Base-by-base conservation (phyloP, 2,888 invertebrate genomes). In the Choreutis nemorana region DNA sequence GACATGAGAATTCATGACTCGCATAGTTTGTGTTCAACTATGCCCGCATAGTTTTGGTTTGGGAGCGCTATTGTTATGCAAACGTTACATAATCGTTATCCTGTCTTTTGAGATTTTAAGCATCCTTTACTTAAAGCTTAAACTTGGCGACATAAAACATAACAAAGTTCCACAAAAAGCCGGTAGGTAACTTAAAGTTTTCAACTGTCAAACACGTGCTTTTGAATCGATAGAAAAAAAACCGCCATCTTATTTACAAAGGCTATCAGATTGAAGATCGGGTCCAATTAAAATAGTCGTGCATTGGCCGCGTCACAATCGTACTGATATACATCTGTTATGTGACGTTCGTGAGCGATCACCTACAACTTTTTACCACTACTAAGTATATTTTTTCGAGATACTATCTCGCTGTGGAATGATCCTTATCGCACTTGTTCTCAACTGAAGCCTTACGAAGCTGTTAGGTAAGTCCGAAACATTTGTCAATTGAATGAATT, bases 281-380 rank as follows among this genome's bases (percentile, higher is more conserved):
- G 52, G 50, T 50, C 75, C 77, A 78, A 77, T 78, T 78, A 77
- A 78, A 78, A 78, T 77, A 72, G 75, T 73, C 72, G 71, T 71
- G 72, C 73, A 73, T 75, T 63, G 67, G 54, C 46, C 66, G 65
- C 70, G 73, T 72, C 71, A 75, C 70, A 64, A 73, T 73, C 73
- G 58, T 38, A 23, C 28, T 36, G 75, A 77, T 77, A 68, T 26
- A 32, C 47, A 77, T 75, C 73, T 59, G 56, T 48, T 47, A 49
- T 58, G 55, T 65, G 65, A 64, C 62, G 62, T 48, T 50, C 50
- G 59, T 73, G 75, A 75, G 55, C 63, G 77, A 77, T 77, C 73
- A 64, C 72, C 63, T 60, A 61, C 50, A 37, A 37, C 37, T 35
- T 33, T 36, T 30, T 18, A 33, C 35, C 42, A 33, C 42, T 51